Evolutionary conservation across 2,888 invertebrate species (phyloP).

Genomic region (Cephus nigrinus): DNA sequence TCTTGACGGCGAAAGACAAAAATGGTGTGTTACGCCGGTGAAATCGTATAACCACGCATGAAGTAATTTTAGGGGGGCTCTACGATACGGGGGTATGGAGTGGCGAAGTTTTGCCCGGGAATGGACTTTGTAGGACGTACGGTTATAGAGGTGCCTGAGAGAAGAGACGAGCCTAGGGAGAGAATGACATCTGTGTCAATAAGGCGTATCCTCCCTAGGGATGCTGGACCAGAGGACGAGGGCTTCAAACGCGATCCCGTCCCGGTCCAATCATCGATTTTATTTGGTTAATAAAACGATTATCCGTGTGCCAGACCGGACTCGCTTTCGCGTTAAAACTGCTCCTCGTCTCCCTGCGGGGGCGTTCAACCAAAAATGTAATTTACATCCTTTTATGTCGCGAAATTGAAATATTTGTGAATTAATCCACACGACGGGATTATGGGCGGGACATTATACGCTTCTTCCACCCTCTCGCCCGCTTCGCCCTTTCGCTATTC

Average conservation of each 20-base stretch:
- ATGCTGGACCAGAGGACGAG: conserved; percentile 29
- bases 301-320: conserved; percentile 40
- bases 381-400: conserved; percentile 66
- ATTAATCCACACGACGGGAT: conserved; percentile 62
- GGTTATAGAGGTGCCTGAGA: neutral
- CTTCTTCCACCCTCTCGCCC: conserved; percentile 26
- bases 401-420: conserved; percentile 66
- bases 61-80: neutral
- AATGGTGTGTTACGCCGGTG: neutral
- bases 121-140: neutral
- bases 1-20: neutral
- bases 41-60: neutral
- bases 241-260: conserved; percentile 50
- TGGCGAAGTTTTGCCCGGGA: neutral
- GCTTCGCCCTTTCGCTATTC: neutral
- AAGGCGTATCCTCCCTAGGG: conserved; percentile 53
- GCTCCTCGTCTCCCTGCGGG: conserved; percentile 31
- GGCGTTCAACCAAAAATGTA: conserved; percentile 65
- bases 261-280: conserved; percentile 63
- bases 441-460: conserved; percentile 54
- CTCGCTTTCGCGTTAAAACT: conserved; percentile 35
- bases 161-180: neutral
- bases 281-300: conserved; percentile 66
- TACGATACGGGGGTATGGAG: neutral
- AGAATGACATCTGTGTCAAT: conserved; percentile 64